phyloP scores from a whole-genome alignment of 2,797 vertebrate genomes.

The Anguilla marmorata region DNA sequence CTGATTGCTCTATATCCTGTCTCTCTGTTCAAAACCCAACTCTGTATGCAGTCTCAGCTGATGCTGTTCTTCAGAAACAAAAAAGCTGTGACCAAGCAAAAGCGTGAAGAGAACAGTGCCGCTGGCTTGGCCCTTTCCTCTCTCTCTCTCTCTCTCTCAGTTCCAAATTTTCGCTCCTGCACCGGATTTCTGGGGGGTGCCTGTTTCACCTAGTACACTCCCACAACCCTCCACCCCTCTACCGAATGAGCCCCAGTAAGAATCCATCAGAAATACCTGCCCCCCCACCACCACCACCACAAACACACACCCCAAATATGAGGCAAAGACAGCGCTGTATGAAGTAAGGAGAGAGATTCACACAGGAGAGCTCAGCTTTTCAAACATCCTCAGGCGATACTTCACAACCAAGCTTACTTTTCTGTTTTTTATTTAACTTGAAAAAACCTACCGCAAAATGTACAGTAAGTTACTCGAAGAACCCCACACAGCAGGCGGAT shows the following conservation, averaged over 20 bases:
- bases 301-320: neutral
- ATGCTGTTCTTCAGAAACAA: neutral
- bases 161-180: constrained; percentile 45
- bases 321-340: neutral
- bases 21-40: neutral
- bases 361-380: constrained; percentile 62
- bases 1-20: neutral
- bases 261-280: too few relatives aligned
- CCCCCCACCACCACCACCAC: neutral
- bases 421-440: neutral
- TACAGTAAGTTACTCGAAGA: neutral
- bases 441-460: neutral
- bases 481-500: constrained; percentile 41
- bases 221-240: constrained; percentile 45
- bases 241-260: constrained; percentile 42
- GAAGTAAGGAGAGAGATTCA: constrained; percentile 37
- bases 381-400: constrained; percentile 68
- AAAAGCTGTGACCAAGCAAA: neutral
- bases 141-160: constrained; percentile 35
- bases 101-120: neutral
- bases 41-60: neutral
- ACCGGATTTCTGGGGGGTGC: constrained; percentile 28
- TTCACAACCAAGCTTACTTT: constrained; percentile 54
- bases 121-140: neutral
- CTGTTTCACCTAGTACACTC: constrained; percentile 47